phyloP scores from a whole-genome alignment of 2,113 vertebrate species.

The Choloepus hoffmanni region DNA sequence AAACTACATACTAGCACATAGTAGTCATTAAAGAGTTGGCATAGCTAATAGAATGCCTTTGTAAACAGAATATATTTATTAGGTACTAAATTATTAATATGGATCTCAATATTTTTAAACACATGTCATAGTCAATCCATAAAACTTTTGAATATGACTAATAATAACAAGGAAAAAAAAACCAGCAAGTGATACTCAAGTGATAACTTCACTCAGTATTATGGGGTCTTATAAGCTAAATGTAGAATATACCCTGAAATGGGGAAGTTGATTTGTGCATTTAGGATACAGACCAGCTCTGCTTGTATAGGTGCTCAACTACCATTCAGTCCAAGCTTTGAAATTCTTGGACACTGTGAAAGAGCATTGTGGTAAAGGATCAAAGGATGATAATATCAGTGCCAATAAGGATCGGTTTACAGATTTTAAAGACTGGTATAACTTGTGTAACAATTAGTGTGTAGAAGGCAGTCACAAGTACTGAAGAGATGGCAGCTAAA shows the following conservation, averaged over 20 bases:
- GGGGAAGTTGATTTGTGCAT: not conserved
- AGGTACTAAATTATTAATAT: conserved; percentile 51
- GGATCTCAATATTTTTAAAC: not conserved
- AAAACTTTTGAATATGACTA: not conserved
- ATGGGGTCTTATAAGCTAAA: not conserved
- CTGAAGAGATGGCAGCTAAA: not conserved
- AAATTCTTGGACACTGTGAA: conserved; percentile 2
- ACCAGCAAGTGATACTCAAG: not conserved
- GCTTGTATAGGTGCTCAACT: not conserved
- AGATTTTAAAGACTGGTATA: not conserved
- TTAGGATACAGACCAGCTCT: not conserved
- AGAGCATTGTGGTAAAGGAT: not conserved
- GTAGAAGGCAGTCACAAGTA: not conserved
- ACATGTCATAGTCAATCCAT: not conserved
- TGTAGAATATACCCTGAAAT: not conserved
- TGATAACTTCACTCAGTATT: not conserved
- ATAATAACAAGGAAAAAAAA: not conserved
- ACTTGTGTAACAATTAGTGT: not conserved
- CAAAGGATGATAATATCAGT: conserved; percentile 22
- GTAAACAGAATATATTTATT: conserved; percentile 11
- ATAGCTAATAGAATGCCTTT: conserved; percentile 8
- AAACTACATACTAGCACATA: not conserved
- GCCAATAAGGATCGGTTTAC: not conserved
- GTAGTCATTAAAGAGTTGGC: not conserved
- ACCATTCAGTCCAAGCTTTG: not conserved